Evolutionary conservation across 2,113 vertebrate species (phyloP).

Genomic region (Prunella himalayana): DNA sequence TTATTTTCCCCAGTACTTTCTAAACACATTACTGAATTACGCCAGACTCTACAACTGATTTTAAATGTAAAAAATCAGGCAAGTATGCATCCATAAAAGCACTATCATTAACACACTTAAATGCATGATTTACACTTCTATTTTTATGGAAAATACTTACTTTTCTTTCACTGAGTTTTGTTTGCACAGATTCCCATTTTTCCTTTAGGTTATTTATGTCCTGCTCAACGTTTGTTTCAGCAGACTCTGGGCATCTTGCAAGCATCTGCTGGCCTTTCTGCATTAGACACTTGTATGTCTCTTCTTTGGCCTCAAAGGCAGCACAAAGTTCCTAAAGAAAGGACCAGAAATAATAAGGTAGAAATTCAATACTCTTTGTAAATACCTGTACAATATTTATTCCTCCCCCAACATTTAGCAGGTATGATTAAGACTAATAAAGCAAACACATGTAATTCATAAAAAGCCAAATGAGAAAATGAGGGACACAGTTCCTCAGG

Average conservation of each 20-base stretch:
- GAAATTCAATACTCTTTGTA: not conserved
- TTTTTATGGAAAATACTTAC: slow-evolving; percentile 68
- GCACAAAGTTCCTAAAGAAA: slow-evolving; percentile 87
- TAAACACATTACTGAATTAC: not conserved
- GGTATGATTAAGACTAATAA: not conserved
- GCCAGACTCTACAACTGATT: not conserved
- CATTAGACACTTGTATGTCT: slow-evolving; percentile 81
- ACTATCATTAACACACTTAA: not conserved
- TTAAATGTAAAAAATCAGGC: not conserved
- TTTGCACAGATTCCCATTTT: slow-evolving; percentile 90
- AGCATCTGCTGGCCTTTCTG: slow-evolving; percentile 88
- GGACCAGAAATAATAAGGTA: not conserved
- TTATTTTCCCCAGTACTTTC: not conserved
- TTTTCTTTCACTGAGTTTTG: slow-evolving; percentile 90
- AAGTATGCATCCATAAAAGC: not conserved
- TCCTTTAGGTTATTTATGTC: slow-evolving; percentile 91
- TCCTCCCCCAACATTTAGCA: not conserved
- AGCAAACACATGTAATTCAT: not conserved
- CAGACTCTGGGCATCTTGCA: slow-evolving; percentile 77
- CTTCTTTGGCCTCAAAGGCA: slow-evolving; percentile 87
- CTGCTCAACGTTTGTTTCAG: slow-evolving; percentile 89
- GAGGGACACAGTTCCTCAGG: not conserved
- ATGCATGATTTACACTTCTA: not conserved
- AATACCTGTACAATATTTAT: not conserved
- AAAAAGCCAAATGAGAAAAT: slow-evolving; percentile 11